Conservation (phyloP, 1,140 invertebrate genomes). For the Odontomachus brunneus region DNA sequence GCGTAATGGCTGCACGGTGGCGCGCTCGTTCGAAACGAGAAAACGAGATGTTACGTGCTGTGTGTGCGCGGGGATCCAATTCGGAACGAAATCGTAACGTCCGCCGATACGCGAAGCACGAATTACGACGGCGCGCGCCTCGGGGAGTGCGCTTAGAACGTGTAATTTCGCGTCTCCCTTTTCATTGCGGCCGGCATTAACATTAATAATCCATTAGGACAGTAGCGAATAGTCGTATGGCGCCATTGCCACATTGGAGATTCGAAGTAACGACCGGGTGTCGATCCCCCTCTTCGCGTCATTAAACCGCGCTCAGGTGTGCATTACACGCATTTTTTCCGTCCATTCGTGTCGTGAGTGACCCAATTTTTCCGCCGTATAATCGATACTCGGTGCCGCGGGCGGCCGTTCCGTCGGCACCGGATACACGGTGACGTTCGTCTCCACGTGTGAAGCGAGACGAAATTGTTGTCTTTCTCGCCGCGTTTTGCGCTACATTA, state of each 20-base stretch:
- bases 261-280: slow-evolving; percentile 36
- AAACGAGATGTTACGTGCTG: slow-evolving; percentile 40
- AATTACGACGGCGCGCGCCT: slow-evolving; percentile 36
- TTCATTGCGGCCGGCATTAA: slow-evolving; percentile 56
- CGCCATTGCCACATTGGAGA: slow-evolving; percentile 34
- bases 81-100: slow-evolving; percentile 47
- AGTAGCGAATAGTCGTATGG: slow-evolving; percentile 40
- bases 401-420: slow-evolving; percentile 6
- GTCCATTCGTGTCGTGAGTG: slow-evolving; percentile 3
- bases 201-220: slow-evolving; percentile 70
- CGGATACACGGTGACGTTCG: slow-evolving; percentile 30
- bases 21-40: slow-evolving; percentile 22
- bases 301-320: slow-evolving; percentile 39
- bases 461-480: neutral
- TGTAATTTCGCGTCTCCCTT: slow-evolving; percentile 57
- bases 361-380: slow-evolving; percentile 39
- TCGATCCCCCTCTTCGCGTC: slow-evolving; percentile 47
- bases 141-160: slow-evolving; percentile 39
- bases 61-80: slow-evolving; percentile 3
- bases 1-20: slow-evolving; percentile 39
- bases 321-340: slow-evolving; percentile 34
- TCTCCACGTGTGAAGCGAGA: neutral
- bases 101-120: slow-evolving; percentile 36
- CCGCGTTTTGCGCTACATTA: too few species aligned
- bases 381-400: slow-evolving; percentile 34